phyloP scores from a whole-genome alignment of 2,797 vertebrate genomes.

The Argya squamiceps region DNA sequence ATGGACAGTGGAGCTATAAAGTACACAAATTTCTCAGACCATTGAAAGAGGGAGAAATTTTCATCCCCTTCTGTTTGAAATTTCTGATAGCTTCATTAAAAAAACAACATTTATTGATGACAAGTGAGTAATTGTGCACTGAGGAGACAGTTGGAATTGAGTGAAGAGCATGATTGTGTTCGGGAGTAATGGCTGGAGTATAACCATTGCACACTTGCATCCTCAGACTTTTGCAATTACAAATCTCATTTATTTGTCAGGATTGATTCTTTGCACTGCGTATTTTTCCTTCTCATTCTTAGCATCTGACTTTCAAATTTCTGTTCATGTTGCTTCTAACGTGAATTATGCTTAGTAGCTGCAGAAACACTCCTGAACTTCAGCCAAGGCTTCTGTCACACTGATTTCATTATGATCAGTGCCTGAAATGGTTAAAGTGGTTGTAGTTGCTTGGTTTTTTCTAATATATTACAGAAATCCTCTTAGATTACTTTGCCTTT shows the following conservation, averaged over 20 bases:
- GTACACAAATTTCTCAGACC: not conserved
- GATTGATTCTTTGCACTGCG: not conserved
- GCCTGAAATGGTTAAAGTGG: constrained; percentile 9
- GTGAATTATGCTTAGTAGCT: not conserved
- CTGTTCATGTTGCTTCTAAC: not conserved
- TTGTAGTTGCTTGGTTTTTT: not conserved
- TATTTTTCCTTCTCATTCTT: constrained; percentile 5
- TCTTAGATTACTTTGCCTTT: constrained; percentile 5
- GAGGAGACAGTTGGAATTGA: not conserved
- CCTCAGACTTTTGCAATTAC: not conserved
- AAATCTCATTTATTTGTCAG: not conserved
- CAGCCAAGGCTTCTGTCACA: not conserved
- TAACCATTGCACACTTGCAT: not conserved
- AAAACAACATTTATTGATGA: not conserved
- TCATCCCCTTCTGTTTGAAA: not conserved
- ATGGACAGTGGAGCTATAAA: not conserved
- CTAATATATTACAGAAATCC: not conserved
- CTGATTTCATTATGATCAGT: constrained; percentile 10
- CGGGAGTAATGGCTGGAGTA: not conserved
- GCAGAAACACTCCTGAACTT: constrained; percentile 24
- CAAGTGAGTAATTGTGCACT: not conserved
- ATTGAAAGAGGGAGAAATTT: not conserved
- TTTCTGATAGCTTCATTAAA: not conserved
- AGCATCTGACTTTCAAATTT: not conserved
- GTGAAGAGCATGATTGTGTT: not conserved